Evolutionary conservation across 2,113 vertebrate genomes (phyloP), one percentile per base, ranked within the genome.

Genomic region (Pao palembangensis): DNA sequence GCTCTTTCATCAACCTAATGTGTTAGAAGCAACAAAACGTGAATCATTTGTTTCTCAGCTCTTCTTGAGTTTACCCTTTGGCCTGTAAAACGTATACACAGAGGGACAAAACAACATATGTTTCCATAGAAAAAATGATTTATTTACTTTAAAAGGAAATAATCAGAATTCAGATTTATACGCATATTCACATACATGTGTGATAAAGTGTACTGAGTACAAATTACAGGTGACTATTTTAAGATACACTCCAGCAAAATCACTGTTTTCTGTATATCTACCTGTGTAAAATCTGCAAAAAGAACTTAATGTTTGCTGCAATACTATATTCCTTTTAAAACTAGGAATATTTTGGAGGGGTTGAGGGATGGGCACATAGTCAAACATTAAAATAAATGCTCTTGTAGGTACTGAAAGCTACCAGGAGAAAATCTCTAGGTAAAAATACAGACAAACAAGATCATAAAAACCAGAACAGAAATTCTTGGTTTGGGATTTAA

Each of bases 281-380:
- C 87, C 86, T 85, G 81, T 84, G 78, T 81, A 76, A 79, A 82
- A 81, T 79, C 79, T 68, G 71, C 64, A 79, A 78, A 84, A n/a
- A 71, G 59, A 62, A 73, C 52, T 76, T 70, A 78, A 59, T 74
- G 73, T 63, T 48, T 79, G 83, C 88, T 86, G 82, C 79, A 78
- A 82, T 67, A 69, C 41, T 58, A 76, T 73, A 79, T 86, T 80
- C 76, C 80, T 79, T 28, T 81, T 82, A 85, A 87, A 88, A 85
- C 68, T 84, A 82, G 81, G 82, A 85, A 87, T 66, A 75, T 63
- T 69, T 76, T 69, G 60, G 55, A 25, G 18, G n/a, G 8, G 18
- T 49, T 49, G 10, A 49, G 47, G 47, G 47, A 2, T 49, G 16
- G n/a, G 8, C 47, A 49, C 16, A 16, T 49, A 49, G 47, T 49